Evolutionary conservation across 2,888 invertebrate species (phyloP).

Genomic region (Perithous albicinctus): DNA sequence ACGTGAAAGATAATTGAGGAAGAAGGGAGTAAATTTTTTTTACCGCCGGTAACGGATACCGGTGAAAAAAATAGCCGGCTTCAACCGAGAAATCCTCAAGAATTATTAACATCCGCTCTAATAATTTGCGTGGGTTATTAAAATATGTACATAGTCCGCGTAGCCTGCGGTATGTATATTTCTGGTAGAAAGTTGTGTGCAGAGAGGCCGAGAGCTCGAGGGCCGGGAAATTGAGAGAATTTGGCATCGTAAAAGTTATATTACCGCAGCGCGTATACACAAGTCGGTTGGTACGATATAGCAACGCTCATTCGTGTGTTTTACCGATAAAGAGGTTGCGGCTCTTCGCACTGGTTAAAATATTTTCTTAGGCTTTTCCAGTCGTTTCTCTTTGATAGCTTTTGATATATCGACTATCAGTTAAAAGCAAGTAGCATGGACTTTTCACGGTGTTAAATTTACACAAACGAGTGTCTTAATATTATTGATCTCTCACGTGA

Average conservation of each 20-base stretch:
- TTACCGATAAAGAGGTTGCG: not conserved
- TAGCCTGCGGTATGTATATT: slow-evolving; percentile 14
- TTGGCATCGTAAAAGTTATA: slow-evolving; percentile 61
- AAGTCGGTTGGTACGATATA: slow-evolving; percentile 10
- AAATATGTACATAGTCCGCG: not conserved
- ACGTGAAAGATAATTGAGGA: not conserved
- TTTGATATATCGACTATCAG: too few relatives aligned
- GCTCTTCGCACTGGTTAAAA: not conserved
- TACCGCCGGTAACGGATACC: not conserved
- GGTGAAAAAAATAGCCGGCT: slow-evolving; percentile 3
- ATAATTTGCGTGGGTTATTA: slow-evolving; percentile 51
- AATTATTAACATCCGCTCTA: slow-evolving; percentile 45
- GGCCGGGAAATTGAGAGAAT: slow-evolving; percentile 53
- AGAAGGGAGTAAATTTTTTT: not conserved
- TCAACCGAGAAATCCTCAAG: slow-evolving; percentile 33
- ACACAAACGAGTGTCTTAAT: too few relatives aligned
- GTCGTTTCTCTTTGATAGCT: too few relatives aligned
- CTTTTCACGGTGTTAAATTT: too few relatives aligned
- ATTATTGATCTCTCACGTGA: too few relatives aligned
- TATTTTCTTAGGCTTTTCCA: not conserved
- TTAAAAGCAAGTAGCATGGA: too few relatives aligned
- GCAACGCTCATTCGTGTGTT: not conserved
- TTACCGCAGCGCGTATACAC: slow-evolving; percentile 34
- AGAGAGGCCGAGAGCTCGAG: slow-evolving; percentile 40
- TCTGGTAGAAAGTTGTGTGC: slow-evolving; percentile 31